A percentile compares a stretch with the other conserved stretches of the same genome.
Conservation (phyloP, 64 coral and sea anemone species). For the Porites australiensis region DNA sequence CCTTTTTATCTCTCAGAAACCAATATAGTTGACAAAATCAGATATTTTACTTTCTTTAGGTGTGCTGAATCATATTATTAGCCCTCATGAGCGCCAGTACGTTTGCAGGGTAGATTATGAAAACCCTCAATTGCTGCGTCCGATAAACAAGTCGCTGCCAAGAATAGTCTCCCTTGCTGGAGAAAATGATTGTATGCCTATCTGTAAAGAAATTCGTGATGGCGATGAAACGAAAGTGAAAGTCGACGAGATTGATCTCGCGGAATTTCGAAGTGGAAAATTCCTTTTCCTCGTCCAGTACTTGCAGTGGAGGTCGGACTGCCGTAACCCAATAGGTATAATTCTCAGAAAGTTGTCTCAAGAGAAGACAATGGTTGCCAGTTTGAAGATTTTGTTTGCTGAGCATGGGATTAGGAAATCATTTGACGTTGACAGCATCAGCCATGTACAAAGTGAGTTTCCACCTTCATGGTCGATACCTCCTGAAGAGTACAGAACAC, state of each 20-base stretch:
- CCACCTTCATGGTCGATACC: constrained; percentile 45
- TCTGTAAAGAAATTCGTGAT: constrained; percentile 26
- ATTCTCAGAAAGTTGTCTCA: constrained; percentile 47
- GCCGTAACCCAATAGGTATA: constrained; percentile 51
- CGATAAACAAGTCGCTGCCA: constrained; percentile 82
- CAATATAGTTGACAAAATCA: too few species aligned
- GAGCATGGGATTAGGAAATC: constrained; percentile 58
- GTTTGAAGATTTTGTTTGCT: constrained; percentile 67
- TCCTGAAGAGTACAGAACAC: constrained; percentile 18
- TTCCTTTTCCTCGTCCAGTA: constrained; percentile 74
- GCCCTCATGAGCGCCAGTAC: constrained; percentile 84
- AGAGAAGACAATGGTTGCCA: not conserved
- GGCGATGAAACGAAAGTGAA: not conserved
- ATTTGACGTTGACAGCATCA: constrained; percentile 41
- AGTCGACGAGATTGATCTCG: constrained; percentile 14
- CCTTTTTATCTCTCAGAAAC: too few species aligned
- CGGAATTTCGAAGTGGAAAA: constrained; percentile 56
- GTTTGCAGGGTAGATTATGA: constrained; percentile 71
- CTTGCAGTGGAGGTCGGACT: constrained; percentile 79
- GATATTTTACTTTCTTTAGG: constrained; percentile 27
- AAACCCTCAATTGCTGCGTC: constrained; percentile 73
- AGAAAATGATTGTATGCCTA: constrained; percentile 14
- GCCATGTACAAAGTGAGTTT: constrained; percentile 5
- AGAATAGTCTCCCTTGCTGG: constrained; percentile 66
- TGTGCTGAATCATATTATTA: constrained; percentile 76